Conservation (phyloP, 2,888 invertebrate species). For the Pachycephus smyrnensis region DNA sequence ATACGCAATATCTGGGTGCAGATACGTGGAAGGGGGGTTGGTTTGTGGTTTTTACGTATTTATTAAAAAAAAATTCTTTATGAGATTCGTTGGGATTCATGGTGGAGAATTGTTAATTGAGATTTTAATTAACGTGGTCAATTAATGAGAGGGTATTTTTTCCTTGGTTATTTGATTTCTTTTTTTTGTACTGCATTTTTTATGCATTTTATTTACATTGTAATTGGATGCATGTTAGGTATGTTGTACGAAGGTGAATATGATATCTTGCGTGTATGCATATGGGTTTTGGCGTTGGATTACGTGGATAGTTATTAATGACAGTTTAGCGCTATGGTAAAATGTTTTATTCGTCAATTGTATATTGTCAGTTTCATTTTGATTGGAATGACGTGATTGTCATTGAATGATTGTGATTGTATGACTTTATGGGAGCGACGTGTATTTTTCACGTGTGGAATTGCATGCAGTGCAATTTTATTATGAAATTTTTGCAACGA, state of each 20-base stretch:
- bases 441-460: too few relatives aligned
- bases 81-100: not conserved
- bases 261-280: not conserved
- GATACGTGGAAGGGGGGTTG: not conserved
- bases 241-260: not conserved
- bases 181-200: not conserved
- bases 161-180: not conserved
- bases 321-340: too few relatives aligned
- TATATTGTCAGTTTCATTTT: too few relatives aligned
- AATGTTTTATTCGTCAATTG: too few relatives aligned
- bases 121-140: not conserved
- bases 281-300: not conserved
- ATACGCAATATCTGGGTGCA: not conserved
- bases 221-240: not conserved
- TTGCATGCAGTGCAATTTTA: too few relatives aligned
- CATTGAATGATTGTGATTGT: too few relatives aligned
- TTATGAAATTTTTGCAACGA: not conserved
- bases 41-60: not conserved
- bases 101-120: not conserved
- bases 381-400: too few relatives aligned
- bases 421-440: too few relatives aligned
- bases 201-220: not conserved
- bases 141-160: not conserved
- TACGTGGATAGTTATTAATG: too few relatives aligned
- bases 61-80: not conserved